Conservation (phyloP, 1,140 invertebrate genomes). For the Octopus sinensis region DNA sequence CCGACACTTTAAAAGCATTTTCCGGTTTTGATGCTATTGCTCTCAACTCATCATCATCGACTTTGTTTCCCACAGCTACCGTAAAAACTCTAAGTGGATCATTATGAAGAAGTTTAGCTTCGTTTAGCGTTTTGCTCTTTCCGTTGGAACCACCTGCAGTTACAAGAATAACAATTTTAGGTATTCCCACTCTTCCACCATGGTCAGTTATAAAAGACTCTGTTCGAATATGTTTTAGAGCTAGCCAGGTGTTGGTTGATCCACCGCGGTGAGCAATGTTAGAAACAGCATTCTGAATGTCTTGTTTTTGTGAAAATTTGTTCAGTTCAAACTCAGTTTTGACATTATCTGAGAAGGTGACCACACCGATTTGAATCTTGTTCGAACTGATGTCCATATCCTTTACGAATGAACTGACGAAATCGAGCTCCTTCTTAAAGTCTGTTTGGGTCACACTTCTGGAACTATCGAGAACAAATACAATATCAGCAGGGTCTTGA, state of each 20-base stretch:
- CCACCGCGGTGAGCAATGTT: background rate
- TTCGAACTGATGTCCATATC: background rate
- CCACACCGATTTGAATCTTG: background rate
- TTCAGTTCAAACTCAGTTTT: background rate
- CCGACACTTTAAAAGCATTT: background rate
- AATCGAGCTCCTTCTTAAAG: background rate
- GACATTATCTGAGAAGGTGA: background rate
- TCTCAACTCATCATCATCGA: background rate
- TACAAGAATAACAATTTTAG: background rate
- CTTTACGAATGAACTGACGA: background rate
- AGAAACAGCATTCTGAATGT: background rate
- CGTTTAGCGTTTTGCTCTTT: background rate
- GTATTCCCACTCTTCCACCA: background rate
- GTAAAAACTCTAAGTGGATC: background rate
- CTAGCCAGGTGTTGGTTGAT: background rate
- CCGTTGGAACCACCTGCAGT: background rate
- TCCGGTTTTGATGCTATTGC: background rate
- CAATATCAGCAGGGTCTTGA: background rate
- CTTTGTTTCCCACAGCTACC: background rate
- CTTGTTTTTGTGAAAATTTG: background rate
- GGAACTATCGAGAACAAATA: background rate
- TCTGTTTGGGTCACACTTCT: background rate
- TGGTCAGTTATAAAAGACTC: background rate
- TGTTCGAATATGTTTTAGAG: background rate
- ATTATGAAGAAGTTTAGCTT: background rate